Percentiles rank a stretch among this genome's conserved stretches.
phyloP scores from a whole-genome alignment of 2,797 vertebrate species.

The Sarcophilus harrisii region DNA sequence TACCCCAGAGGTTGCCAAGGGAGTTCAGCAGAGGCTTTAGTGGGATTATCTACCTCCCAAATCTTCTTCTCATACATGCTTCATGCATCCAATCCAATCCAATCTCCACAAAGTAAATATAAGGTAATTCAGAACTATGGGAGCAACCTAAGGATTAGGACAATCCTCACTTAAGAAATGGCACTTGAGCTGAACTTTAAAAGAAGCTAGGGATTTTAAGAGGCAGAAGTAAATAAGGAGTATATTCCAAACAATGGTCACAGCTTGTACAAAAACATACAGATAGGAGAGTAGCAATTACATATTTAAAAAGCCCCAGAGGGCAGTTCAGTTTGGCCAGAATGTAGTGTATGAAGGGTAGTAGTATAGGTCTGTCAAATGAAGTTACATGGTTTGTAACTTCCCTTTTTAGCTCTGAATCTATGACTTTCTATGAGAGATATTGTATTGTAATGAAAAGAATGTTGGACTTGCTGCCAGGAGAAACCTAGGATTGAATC shows the following conservation, averaged over 20 bases:
- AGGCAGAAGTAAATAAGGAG: neutral
- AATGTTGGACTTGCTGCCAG: neutral
- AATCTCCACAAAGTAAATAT: neutral
- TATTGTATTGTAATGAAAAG: neutral
- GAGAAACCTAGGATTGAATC: neutral
- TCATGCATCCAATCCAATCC: neutral
- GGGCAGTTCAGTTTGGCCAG: neutral
- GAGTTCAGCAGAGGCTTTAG: neutral
- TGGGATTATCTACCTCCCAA: neutral
- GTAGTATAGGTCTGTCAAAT: neutral
- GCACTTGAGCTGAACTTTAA: neutral
- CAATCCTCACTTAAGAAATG: neutral
- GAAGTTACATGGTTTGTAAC: neutral
- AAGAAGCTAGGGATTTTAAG: neutral
- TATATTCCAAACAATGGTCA: neutral
- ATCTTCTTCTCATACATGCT: neutral
- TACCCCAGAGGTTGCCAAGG: neutral
- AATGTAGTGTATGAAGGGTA: neutral
- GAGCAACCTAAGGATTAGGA: neutral
- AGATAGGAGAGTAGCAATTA: neutral
- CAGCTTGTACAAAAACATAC: neutral
- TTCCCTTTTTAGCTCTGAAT: neutral
- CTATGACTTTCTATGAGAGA: neutral
- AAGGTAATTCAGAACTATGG: neutral
- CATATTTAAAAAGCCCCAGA: neutral